A percentile compares a stretch with the other conserved stretches of the same genome.
Conservation (phyloP, 2,888 invertebrate genomes). For the Hydrotaea diabolus region DNA sequence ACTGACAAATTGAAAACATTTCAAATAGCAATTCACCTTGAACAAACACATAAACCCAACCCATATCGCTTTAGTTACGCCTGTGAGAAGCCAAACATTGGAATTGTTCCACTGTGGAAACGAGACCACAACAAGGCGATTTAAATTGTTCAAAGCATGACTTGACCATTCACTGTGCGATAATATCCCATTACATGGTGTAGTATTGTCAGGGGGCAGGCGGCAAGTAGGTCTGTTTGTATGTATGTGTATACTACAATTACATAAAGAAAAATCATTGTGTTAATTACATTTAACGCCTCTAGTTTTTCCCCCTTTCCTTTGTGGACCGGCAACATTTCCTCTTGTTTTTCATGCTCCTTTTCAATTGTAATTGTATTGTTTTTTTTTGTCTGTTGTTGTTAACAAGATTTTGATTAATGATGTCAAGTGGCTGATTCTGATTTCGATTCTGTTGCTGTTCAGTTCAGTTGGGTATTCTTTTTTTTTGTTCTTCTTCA, state of each 20-base stretch:
- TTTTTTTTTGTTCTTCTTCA: background rate
- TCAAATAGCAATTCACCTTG: background rate
- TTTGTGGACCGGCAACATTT: too few relatives aligned
- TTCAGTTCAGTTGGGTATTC: background rate
- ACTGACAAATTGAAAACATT: background rate
- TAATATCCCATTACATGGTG: too few relatives aligned
- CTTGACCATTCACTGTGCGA: background rate
- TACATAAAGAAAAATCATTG: slow-evolving; percentile 49
- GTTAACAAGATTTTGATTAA: slow-evolving; percentile 57
- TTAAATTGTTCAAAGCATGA: background rate
- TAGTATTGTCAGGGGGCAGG: background rate
- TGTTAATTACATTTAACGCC: slow-evolving; percentile 64
- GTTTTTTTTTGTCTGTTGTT: slow-evolving; percentile 14
- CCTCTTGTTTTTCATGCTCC: background rate
- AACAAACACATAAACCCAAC: background rate
- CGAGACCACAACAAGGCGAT: slow-evolving; percentile 11
- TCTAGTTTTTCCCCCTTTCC: slow-evolving; percentile 26
- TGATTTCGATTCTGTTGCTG: too few relatives aligned
- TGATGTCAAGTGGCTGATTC: slow-evolving; percentile 52
- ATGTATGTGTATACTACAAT: background rate
- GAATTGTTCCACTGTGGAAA: background rate
- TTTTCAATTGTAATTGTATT: background rate
- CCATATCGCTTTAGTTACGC: slow-evolving; percentile 19
- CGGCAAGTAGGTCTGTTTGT: background rate
- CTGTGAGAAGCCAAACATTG: background rate